Conservation (phyloP, 2,888 invertebrate genomes). For the Eupithecia insigniata region DNA sequence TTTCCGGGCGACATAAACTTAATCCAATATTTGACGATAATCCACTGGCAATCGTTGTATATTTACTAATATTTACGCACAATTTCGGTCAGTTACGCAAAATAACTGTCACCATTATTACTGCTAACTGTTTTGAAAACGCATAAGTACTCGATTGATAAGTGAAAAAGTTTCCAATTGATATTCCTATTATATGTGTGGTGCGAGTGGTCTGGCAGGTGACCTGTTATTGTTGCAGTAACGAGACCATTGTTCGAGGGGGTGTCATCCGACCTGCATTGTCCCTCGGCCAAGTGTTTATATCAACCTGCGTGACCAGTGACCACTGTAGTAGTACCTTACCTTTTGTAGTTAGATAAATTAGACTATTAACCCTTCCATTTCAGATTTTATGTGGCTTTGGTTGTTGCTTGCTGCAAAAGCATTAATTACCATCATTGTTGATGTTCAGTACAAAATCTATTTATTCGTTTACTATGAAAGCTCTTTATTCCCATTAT, state of each 20-base stretch:
- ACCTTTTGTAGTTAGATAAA: constrained; percentile 55
- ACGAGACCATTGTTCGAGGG: constrained; percentile 74
- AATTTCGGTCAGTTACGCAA: background rate
- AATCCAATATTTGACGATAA: background rate
- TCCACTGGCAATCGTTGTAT: background rate
- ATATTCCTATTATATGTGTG: constrained; percentile 48
- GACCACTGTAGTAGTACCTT: too few species aligned
- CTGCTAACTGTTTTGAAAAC: background rate
- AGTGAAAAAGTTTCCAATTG: constrained; percentile 57
- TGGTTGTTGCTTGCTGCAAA: background rate
- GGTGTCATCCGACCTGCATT: constrained; percentile 72
- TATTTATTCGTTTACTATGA: too few species aligned
- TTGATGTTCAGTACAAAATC: too few species aligned
- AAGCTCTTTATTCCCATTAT: too few species aligned
- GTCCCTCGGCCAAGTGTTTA: constrained; percentile 67
- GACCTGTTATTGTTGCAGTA: constrained; percentile 73
- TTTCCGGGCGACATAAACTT: background rate
- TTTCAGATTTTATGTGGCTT: constrained; percentile 9
- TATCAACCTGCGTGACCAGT: constrained; percentile 52
- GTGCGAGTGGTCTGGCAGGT: constrained; percentile 48
- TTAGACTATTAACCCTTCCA: constrained; percentile 38
- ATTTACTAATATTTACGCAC: too few species aligned
- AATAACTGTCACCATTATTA: background rate
- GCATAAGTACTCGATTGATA: background rate
- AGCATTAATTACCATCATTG: background rate